Percentiles rank a stretch among this genome's conserved stretches.
Conservation (phyloP, 2,113 vertebrate genomes). For the Vulpes vulpes region DNA sequence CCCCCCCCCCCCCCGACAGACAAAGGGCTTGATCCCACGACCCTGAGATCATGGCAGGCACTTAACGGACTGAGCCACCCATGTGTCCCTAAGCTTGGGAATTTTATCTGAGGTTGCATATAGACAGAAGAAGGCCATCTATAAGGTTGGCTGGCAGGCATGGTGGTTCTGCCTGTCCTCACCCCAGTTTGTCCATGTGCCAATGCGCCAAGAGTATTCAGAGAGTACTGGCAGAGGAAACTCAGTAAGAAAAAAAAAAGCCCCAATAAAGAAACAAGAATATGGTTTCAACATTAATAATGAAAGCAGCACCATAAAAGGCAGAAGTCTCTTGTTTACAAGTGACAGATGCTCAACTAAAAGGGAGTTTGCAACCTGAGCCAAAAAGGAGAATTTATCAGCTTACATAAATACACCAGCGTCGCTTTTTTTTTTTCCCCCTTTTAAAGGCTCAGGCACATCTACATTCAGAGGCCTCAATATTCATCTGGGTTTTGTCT, state of each 20-base stretch:
- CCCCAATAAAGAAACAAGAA: conserved; percentile 49
- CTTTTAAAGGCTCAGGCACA: not conserved
- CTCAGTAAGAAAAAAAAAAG: conserved; percentile 34
- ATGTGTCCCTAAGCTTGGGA: not conserved
- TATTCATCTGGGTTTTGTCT: conserved; percentile 43
- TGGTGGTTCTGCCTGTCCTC: not conserved
- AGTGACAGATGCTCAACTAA: conserved; percentile 58
- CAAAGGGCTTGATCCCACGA: not conserved
- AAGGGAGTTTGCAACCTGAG: conserved; percentile 41
- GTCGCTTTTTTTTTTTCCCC: not conserved
- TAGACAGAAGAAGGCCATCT: not conserved
- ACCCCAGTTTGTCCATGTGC: not conserved
- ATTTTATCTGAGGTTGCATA: not conserved
- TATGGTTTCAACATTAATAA: conserved; percentile 63
- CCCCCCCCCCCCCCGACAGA: not conserved
- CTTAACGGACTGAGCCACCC: not conserved
- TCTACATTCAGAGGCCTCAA: not conserved
- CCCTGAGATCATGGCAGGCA: not conserved
- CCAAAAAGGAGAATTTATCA: conserved; percentile 58
- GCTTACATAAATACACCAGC: conserved; percentile 56
- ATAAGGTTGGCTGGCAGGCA: not conserved
- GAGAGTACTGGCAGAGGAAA: conserved; percentile 13
- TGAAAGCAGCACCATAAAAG: conserved; percentile 73
- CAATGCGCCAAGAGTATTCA: conserved; percentile 1
- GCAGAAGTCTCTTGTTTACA: conserved; percentile 72